Conservation (phyloP, 2,888 invertebrate species). For the Oscheius sp. region DNA sequence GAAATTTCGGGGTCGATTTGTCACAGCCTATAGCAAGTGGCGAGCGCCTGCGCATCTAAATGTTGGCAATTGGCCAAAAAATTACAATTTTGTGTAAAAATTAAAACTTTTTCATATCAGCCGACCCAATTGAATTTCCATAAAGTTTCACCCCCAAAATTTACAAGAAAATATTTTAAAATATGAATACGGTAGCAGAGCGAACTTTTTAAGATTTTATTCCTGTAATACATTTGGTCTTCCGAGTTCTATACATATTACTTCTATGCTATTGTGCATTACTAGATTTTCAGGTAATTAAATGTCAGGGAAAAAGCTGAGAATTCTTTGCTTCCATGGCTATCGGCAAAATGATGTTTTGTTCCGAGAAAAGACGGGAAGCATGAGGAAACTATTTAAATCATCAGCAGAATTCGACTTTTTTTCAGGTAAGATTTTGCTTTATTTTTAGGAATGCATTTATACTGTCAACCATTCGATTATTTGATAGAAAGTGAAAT, state of each 20-base stretch:
- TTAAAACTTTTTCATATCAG: not conserved
- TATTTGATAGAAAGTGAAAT: not conserved
- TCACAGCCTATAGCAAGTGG: constrained; percentile 23
- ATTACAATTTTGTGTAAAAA: not conserved
- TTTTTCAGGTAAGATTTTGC: constrained; percentile 29
- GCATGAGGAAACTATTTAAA: constrained; percentile 58
- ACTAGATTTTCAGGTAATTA: not conserved
- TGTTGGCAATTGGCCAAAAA: constrained; percentile 8
- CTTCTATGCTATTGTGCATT: no score
- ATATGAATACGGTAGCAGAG: no score
- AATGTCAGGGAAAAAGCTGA: constrained; percentile 38
- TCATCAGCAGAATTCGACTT: constrained; percentile 54
- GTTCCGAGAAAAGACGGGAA: constrained; percentile 66
- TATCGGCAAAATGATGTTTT: constrained; percentile 65
- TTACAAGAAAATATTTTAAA: no score
- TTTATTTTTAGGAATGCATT: not conserved
- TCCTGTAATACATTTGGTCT: no score
- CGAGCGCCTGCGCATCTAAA: constrained; percentile 18
- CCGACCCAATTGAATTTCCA: not conserved
- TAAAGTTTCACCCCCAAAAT: not conserved
- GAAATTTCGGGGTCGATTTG: constrained; percentile 24
- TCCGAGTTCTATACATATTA: not conserved
- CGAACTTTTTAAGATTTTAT: no score
- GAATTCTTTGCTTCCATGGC: constrained; percentile 67
- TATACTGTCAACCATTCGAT: not conserved